Evolutionary conservation across 2,888 invertebrate species (phyloP).

Genomic region (Acrobasis suavella): DNA sequence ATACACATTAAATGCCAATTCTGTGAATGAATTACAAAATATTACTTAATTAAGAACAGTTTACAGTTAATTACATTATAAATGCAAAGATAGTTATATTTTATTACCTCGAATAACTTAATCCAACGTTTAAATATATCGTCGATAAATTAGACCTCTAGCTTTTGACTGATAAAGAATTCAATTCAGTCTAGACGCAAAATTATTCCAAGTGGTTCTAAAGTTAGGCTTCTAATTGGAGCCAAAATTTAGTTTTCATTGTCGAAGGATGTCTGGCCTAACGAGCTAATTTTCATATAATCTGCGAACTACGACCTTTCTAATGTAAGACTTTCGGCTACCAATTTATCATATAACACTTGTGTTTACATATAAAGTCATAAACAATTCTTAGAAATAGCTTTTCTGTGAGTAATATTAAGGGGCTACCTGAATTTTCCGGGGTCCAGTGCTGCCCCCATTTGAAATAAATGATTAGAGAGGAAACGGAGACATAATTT

Average conservation of each 20-base stretch:
- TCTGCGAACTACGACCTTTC: not conserved
- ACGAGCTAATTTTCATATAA: not conserved
- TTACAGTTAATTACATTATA: not conserved
- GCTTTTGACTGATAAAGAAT: not conserved
- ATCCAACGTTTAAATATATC: not conserved
- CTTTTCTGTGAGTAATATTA: too few relatives aligned
- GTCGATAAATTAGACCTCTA: not conserved
- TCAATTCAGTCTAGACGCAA: not conserved
- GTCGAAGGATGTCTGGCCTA: not conserved
- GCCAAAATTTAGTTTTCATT: not conserved
- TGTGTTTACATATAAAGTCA: too few relatives aligned
- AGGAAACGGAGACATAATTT: too few relatives aligned
- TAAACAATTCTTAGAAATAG: too few relatives aligned
- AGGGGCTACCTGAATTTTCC: too few relatives aligned
- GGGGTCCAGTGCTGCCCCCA: too few relatives aligned
- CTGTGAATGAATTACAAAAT: too few relatives aligned
- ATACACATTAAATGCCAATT: too few relatives aligned
- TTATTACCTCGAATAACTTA: not conserved
- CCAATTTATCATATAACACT: not conserved
- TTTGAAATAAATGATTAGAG: too few relatives aligned
- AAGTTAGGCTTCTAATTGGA: not conserved
- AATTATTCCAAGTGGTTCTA: not conserved
- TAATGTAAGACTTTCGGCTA: not conserved
- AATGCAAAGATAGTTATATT: not conserved
- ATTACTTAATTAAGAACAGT: too few relatives aligned